Conservation (phyloP, 2,888 invertebrate species). For the Crossocerus cetratus region DNA sequence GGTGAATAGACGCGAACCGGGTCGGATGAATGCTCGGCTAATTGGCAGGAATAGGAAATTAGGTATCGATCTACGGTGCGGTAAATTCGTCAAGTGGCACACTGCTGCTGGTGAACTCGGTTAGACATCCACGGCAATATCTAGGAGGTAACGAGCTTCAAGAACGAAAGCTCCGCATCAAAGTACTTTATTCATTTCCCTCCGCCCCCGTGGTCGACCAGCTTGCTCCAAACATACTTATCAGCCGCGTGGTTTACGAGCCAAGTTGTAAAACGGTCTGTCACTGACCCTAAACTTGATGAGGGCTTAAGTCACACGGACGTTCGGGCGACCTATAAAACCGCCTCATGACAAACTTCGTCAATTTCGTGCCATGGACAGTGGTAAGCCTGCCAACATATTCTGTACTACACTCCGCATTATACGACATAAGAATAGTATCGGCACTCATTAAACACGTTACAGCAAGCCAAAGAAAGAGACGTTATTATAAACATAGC, state of each 20-base stretch:
- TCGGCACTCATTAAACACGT: too few relatives aligned
- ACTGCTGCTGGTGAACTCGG: neutral
- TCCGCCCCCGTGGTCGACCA: too few relatives aligned
- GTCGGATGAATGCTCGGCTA: conserved; percentile 5
- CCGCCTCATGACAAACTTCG: conserved; percentile 28
- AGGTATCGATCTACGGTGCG: neutral
- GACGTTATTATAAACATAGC: too few relatives aligned
- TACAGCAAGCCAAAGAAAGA: too few relatives aligned
- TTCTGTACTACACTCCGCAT: too few relatives aligned
- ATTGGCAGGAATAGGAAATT: neutral
- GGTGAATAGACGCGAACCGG: neutral
- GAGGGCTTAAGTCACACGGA: conserved; percentile 28
- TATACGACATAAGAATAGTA: too few relatives aligned
- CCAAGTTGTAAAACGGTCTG: conserved; percentile 39
- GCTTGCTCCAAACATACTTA: conserved; percentile 22
- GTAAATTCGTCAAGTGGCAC: conserved; percentile 15
- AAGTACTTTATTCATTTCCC: too few relatives aligned
- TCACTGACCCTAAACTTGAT: conserved; percentile 37
- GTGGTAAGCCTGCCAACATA: too few relatives aligned
- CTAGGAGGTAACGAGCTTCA: too few relatives aligned
- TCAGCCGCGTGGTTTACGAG: conserved; percentile 29
- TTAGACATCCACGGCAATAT: too few relatives aligned
- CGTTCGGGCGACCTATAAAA: conserved; percentile 38
- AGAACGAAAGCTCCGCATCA: too few relatives aligned
- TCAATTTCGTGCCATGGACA: too few relatives aligned